Evolutionary conservation across 2,888 invertebrate species (phyloP), one percentile per base, ranked within the genome.

Genomic region (Oscheius sp.): DNA sequence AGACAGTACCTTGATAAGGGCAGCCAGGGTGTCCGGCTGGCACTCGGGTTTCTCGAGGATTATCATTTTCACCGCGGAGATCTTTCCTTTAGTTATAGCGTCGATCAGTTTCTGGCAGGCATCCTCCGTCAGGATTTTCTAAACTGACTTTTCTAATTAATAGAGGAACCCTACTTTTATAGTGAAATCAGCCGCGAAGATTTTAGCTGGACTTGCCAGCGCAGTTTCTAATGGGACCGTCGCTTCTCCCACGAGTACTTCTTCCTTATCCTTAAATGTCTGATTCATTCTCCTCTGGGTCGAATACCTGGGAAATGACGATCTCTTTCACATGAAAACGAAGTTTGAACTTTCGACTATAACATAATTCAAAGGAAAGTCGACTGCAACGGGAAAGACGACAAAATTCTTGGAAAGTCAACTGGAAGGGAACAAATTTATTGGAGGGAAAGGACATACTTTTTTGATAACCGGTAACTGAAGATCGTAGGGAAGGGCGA

Each of bases 401-500:
- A 12, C 58, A 58, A n/a, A 58, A 58, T 27, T 58, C 58, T 58
- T 58, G 21, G 27, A 58, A 58, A 7, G 58, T 27, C 27, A 58
- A 29, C 58, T 58, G 27, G n/a, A 58, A 25, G n/a, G 2, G 35
- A n/a, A n/a, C n/a, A n/a, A n/a, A 35, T 9, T 35, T 27, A 29
- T 7, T 2, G 2, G 5, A n/a, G n/a, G n/a, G n/a, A 12, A 27
- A 58, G n/a, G 29, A 27, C 1, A 58, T 7, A 58, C 58, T 29
- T 58, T 58, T n/a, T 58, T 58, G 29, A 58, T 27, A 13, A 3
- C 58, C 5, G 58, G 58, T 5, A 58, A 27, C 27, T 58, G 58
- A 25, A 58, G 58, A 12, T 58, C 58, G 29, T 58, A 58, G 29
- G 58, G 58, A 3, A 58, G 58, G 27, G 58, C 25, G 58, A 58